Conservation (phyloP, 2,113 vertebrate species). For the Kryptolebias marmoratus region DNA sequence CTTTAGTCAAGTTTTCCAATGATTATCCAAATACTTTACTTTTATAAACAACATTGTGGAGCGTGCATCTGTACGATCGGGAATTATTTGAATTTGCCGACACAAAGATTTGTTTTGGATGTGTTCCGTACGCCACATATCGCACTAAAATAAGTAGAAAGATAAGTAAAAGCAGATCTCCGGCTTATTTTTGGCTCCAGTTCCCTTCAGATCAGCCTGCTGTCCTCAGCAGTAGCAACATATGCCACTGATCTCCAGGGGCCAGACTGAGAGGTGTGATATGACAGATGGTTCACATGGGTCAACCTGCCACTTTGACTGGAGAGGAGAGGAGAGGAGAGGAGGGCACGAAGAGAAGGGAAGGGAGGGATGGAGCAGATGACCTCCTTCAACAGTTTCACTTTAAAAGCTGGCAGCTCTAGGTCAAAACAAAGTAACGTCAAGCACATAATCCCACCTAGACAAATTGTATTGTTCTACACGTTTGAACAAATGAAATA, state of each 20-base stretch:
- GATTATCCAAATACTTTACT: no score
- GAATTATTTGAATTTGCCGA: neutral
- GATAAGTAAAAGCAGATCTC: constrained; percentile 1
- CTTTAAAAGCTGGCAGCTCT: constrained; percentile 49
- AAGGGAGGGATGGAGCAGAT: constrained; percentile 18
- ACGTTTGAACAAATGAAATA: neutral
- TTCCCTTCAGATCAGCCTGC: constrained; percentile 33
- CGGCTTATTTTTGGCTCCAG: constrained; percentile 21
- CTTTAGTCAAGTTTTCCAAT: no score
- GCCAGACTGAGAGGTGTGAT: constrained; percentile 57
- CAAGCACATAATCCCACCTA: neutral
- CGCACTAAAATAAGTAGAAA: neutral
- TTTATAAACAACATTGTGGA: no score
- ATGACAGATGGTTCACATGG: constrained; percentile 74
- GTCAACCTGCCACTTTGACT: constrained; percentile 65
- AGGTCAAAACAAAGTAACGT: constrained; percentile 27
- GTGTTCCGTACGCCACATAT: neutral
- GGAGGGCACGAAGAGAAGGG: constrained; percentile 25
- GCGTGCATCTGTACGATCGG: no score
- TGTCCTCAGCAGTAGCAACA: constrained; percentile 50
- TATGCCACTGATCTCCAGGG: constrained; percentile 61
- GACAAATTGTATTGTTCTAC: neutral
- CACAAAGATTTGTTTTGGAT: neutral
- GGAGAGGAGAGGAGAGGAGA: constrained; percentile 23
- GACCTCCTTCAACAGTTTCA: constrained; percentile 36